These are phyloP conservation scores for Apostichopus japonicus DNA, from an alignment of 35 echinoderm and acorn worm species.

Conservation along the genomic window DNA sequence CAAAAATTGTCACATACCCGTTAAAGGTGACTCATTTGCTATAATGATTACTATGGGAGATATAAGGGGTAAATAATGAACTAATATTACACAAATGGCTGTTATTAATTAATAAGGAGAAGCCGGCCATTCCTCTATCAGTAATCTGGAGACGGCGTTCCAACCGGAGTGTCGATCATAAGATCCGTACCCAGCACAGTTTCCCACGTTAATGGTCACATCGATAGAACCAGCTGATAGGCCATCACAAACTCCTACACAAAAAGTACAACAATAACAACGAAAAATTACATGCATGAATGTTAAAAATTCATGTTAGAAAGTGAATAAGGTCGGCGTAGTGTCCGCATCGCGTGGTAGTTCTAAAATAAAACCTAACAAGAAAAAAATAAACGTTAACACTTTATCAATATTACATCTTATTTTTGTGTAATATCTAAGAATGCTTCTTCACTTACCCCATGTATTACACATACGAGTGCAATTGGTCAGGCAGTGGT, in stretches of 20 bases:
- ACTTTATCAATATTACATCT: too few species aligned
- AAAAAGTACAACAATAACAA: neutral
- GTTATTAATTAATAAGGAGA: conserved; percentile 48
- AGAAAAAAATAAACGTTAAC: neutral
- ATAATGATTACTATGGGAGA: too few species aligned
- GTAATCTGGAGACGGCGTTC: conserved; percentile 79
- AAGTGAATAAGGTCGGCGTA: neutral
- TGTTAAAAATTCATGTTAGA: neutral
- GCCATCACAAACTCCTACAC: conserved; percentile 70
- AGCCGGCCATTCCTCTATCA: conserved; percentile 74
- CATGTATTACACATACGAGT: too few species aligned
- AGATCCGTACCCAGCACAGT: conserved; percentile 71
- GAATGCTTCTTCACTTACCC: too few species aligned
- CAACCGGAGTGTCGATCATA: conserved; percentile 78
- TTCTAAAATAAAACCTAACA: neutral
- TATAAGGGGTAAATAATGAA: too few species aligned
- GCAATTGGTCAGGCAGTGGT: too few species aligned
- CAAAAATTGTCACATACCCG: neutral
- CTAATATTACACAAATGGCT: too few species aligned
- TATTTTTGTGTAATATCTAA: too few species aligned
- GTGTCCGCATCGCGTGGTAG: neutral
- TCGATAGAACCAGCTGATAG: conserved; percentile 66
- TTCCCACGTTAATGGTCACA: conserved; percentile 69
- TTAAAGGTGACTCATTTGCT: neutral
- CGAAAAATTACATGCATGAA: neutral